These are phyloP conservation scores for Mamestra configurata DNA, from an alignment of 1,140 invertebrate genomes.

Conservation along the genomic window DNA sequence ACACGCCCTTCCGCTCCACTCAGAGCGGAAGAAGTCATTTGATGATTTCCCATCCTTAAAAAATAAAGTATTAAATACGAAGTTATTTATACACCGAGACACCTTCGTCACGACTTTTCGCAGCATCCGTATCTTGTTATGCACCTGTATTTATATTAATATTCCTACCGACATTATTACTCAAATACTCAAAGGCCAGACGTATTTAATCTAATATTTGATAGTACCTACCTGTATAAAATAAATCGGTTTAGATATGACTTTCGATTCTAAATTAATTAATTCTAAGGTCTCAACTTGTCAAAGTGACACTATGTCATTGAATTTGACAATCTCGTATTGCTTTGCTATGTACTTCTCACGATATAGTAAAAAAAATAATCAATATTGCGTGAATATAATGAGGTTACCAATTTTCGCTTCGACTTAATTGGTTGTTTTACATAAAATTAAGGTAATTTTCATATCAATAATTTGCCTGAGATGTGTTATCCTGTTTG, in stretches of 20 bases:
- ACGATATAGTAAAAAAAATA: neutral
- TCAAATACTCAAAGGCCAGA: neutral
- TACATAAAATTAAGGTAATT: neutral
- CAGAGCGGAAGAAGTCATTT: too few species aligned
- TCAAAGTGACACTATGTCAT: constrained; percentile 31
- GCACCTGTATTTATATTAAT: too few species aligned
- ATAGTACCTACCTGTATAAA: neutral
- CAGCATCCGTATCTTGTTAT: too few species aligned
- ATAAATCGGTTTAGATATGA: neutral
- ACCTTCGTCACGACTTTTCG: too few species aligned
- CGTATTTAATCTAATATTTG: neutral
- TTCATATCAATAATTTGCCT: neutral
- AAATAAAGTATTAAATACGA: too few species aligned
- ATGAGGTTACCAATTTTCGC: neutral
- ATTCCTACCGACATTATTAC: neutral
- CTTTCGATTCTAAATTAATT: constrained; percentile 39
- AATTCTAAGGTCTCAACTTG: constrained; percentile 34
- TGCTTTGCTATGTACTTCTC: too few species aligned
- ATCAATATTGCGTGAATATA: neutral
- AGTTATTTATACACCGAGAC: too few species aligned
- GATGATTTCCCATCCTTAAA: too few species aligned
- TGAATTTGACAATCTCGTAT: constrained; percentile 24
- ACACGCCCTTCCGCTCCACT: too few species aligned
- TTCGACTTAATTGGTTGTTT: too few species aligned
- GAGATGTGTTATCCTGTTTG: neutral